Percentiles rank a stretch among this genome's conserved stretches.
Conservation (phyloP, 2,113 vertebrate genomes). For the Notothenia coriiceps region DNA sequence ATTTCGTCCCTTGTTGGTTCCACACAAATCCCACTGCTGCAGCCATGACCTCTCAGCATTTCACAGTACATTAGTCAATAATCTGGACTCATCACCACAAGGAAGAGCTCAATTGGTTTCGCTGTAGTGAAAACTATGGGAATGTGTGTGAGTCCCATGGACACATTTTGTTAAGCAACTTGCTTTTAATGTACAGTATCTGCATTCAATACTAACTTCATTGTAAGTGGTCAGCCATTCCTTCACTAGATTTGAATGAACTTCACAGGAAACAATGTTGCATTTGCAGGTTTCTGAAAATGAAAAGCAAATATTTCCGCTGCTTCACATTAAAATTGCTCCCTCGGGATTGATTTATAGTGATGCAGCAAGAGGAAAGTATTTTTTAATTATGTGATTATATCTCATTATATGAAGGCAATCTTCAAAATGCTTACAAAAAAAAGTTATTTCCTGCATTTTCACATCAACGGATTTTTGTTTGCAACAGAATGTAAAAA, state of each 20-base stretch:
- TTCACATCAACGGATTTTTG: not conserved
- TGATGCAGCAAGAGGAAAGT: not conserved
- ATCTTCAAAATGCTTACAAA: not conserved
- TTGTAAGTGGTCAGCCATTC: not conserved
- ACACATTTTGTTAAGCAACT: not conserved
- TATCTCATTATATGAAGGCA: not conserved
- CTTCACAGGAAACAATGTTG: not conserved
- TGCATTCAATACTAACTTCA: not conserved
- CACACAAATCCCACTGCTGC: constrained; percentile 33
- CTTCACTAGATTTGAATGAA: not conserved
- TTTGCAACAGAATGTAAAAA: not conserved
- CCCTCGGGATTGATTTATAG: not conserved
- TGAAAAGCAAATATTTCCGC: not conserved
- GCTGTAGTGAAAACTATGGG: constrained; percentile 4
- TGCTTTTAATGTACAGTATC: not conserved
- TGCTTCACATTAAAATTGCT: not conserved
- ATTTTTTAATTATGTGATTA: not conserved
- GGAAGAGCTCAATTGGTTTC: constrained; percentile 16
- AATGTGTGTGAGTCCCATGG: not conserved
- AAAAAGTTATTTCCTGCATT: not conserved
- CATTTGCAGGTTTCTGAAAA: not conserved
- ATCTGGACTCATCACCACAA: constrained; percentile 23
- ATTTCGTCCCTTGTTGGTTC: constrained; percentile 51
- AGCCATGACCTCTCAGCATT: constrained; percentile 14
- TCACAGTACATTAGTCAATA: constrained; percentile 45